These are phyloP conservation scores for Scelioninae gen. 1 DNA, from an alignment of 2,888 invertebrate species.

Conservation along the genomic window DNA sequence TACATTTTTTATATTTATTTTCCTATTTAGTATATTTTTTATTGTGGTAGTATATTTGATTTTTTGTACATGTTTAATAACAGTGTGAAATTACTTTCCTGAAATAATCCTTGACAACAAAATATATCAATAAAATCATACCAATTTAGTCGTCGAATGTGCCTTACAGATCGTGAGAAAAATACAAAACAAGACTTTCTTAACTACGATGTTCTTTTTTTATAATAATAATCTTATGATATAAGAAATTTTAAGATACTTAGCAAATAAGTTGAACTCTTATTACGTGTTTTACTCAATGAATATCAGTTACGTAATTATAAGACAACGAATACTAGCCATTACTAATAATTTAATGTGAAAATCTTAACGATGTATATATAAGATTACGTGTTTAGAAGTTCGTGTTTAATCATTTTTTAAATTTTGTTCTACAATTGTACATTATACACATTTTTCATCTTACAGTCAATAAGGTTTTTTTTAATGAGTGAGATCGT, in stretches of 20 bases:
- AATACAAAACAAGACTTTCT: conserved; percentile 50
- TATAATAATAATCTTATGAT: neutral
- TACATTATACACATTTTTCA: neutral
- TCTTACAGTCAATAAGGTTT: neutral
- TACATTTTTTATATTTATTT: too few species aligned
- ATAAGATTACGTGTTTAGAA: conserved; percentile 56
- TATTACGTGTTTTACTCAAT: conserved; percentile 62
- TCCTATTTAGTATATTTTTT: too few species aligned
- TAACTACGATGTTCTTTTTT: neutral
- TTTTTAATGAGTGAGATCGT: neutral
- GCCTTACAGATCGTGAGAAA: conserved; percentile 72
- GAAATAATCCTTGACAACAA: conserved; percentile 19
- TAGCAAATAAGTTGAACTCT: conserved; percentile 4
- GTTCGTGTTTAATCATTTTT: conserved; percentile 15
- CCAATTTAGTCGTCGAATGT: conserved; percentile 72
- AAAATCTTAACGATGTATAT: conserved; percentile 62
- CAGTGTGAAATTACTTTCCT: neutral
- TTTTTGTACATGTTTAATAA: neutral
- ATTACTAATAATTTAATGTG: conserved; percentile 60
- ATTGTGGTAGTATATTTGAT: too few species aligned
- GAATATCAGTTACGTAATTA: conserved; percentile 62
- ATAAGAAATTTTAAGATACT: neutral
- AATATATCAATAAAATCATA: conserved; percentile 43
- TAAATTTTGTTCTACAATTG: neutral
- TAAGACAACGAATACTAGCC: conserved; percentile 41